Evolutionary conservation across 2,888 invertebrate genomes (phyloP).

Genomic region (Amorpha juglandis): DNA sequence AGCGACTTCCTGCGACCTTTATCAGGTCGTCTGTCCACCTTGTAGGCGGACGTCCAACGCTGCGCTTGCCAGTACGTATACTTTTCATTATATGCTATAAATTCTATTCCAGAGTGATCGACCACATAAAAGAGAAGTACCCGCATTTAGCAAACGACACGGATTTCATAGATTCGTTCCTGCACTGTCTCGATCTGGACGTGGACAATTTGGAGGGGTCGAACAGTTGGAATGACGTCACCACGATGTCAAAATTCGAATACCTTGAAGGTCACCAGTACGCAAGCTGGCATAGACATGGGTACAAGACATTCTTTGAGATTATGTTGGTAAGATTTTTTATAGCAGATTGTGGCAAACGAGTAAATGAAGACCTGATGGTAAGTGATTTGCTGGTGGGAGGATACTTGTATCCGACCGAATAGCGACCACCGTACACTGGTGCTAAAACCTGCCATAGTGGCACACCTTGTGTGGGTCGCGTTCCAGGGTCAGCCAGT

Average conservation of each 20-base stretch:
- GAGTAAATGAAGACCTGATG: too few species aligned
- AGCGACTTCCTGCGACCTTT: too few species aligned
- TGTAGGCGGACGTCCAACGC: too few species aligned
- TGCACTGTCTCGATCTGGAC: constrained; percentile 51
- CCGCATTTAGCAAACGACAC: constrained; percentile 46
- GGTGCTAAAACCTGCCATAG: too few species aligned
- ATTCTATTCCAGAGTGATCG: constrained; percentile 46
- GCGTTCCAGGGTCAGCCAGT: too few species aligned
- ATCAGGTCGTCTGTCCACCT: too few species aligned
- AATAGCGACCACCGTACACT: too few species aligned
- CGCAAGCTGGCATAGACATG: constrained; percentile 59
- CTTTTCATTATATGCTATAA: neutral
- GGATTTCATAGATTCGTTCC: constrained; percentile 51
- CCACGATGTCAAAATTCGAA: constrained; percentile 46
- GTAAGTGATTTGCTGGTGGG: too few species aligned
- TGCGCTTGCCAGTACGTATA: too few species aligned
- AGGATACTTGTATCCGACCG: too few species aligned
- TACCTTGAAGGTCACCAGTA: constrained; percentile 56
- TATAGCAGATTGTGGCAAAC: too few species aligned
- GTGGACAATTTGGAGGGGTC: constrained; percentile 57
- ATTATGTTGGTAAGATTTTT: constrained; percentile 47
- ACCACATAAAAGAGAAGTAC: constrained; percentile 48
- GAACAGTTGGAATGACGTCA: constrained; percentile 62
- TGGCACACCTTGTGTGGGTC: too few species aligned
- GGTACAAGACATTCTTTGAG: constrained; percentile 61